These are phyloP conservation scores for Zosterops lateralis DNA, from an alignment of 2,113 vertebrate species.

Conservation along the genomic window DNA sequence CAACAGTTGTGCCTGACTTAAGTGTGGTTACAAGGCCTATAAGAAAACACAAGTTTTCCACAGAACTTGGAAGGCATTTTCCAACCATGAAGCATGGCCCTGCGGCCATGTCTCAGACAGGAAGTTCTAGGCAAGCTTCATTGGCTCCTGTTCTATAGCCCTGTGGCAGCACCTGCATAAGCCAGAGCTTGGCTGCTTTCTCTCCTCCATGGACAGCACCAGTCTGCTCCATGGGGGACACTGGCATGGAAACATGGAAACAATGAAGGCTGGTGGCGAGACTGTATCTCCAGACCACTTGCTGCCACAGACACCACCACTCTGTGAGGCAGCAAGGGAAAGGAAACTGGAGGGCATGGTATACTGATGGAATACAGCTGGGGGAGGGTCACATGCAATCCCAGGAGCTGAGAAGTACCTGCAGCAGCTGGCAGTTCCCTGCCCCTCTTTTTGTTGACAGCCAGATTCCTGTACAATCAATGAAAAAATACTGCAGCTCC, in stretches of 20 bases:
- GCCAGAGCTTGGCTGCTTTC: background rate
- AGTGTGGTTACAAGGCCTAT: background rate
- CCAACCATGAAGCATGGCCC: background rate
- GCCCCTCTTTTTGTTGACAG: background rate
- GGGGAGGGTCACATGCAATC: background rate
- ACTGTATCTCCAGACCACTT: background rate
- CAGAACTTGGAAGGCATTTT: background rate
- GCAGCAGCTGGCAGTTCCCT: background rate
- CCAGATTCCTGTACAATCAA: background rate
- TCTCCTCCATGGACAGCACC: background rate
- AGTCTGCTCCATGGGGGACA: background rate
- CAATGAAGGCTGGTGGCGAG: background rate
- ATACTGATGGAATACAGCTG: background rate
- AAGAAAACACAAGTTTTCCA: background rate
- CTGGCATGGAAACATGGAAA: background rate
- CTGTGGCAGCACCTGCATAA: rapidly evolving
- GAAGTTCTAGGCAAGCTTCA: background rate
- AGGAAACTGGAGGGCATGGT: background rate
- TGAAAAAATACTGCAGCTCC: background rate
- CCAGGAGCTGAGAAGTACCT: background rate
- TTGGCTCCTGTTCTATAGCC: rapidly evolving
- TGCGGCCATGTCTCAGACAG: background rate
- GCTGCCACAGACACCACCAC: background rate
- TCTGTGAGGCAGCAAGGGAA: background rate
- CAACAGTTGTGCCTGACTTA: background rate